Percentiles rank a stretch among this genome's conserved stretches.
phyloP scores from a whole-genome alignment of 2,888 invertebrate species.

The Tinea pellionella region DNA sequence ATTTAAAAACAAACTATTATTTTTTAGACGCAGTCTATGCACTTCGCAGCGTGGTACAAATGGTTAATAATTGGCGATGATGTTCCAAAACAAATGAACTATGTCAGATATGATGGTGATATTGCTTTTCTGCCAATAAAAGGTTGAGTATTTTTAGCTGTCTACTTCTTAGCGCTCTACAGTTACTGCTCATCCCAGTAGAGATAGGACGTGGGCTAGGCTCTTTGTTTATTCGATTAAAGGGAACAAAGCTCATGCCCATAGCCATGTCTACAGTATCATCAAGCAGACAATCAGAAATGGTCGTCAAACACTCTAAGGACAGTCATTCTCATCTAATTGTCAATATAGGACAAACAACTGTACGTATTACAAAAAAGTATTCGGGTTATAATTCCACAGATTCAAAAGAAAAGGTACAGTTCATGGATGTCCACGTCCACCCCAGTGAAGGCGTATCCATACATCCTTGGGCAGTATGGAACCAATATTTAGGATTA shows the following conservation, averaged over 20 bases:
- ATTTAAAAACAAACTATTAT: not conserved
- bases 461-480: slow-evolving; percentile 38
- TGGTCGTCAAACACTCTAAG: no score
- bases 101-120: slow-evolving; percentile 40
- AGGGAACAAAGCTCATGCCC: no score
- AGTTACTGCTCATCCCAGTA: no score
- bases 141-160: not conserved
- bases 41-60: slow-evolving; percentile 37
- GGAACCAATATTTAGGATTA: slow-evolving; percentile 28
- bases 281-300: no score
- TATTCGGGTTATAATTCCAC: no score
- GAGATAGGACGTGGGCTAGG: no score
- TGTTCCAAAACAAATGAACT: slow-evolving; percentile 25
- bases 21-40: slow-evolving; percentile 26
- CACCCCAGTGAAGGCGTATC: slow-evolving; percentile 35
- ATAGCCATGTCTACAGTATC: no score
- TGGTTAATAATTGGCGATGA: slow-evolving; percentile 38
- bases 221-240: no score
- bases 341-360: no score
- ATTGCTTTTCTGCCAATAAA: slow-evolving; percentile 23
- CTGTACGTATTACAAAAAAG: no score
- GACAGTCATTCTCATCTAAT: no score
- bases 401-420: not conserved
- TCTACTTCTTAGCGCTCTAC: no score
- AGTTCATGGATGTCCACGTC: slow-evolving; percentile 29